Evolutionary conservation across 2,888 invertebrate species (phyloP).

Genomic region (Miltochrista miniata): DNA sequence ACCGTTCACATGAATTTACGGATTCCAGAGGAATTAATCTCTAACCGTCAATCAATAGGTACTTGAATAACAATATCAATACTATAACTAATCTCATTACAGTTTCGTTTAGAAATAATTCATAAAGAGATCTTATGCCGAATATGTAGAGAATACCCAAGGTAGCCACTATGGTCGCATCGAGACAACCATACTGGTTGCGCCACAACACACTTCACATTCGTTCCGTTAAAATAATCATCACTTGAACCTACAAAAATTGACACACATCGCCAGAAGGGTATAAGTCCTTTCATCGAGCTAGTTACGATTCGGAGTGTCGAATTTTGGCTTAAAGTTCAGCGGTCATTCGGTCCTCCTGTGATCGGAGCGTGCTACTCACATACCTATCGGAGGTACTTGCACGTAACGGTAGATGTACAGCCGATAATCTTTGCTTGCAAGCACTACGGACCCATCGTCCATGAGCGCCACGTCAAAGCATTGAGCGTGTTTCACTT

Average conservation of each 20-base stretch:
- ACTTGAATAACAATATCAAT: conserved; percentile 83
- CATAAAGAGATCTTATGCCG: conserved; percentile 75
- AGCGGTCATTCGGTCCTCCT: conserved; percentile 76
- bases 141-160: conserved; percentile 64
- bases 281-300: conserved; percentile 41
- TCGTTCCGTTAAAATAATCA: conserved; percentile 51
- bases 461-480: conserved; percentile 99
- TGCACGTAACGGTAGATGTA: conserved; percentile 99
- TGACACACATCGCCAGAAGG: conserved; percentile 67
- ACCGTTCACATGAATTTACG: conserved; percentile 65
- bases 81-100: conserved; percentile 83
- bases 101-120: conserved; percentile 79
- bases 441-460: conserved; percentile 98
- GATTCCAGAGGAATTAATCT: conserved; percentile 78
- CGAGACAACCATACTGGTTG: conserved; percentile 70
- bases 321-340: conserved; percentile 67
- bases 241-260: conserved; percentile 70
- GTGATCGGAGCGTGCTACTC: conserved; percentile 68
- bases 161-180: conserved; percentile 70
- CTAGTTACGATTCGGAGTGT: conserved; percentile 61
- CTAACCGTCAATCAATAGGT: conserved; percentile 76
- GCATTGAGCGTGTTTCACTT: conserved; percentile 99
- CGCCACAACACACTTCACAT: conserved; percentile 66
- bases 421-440: conserved; percentile 99
- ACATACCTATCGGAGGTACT: conserved; percentile 94